A percentile compares a stretch with the other conserved stretches of the same genome.
phyloP scores from a whole-genome alignment of 2,797 vertebrate genomes.

The Percopsis omiscomaycus region DNA sequence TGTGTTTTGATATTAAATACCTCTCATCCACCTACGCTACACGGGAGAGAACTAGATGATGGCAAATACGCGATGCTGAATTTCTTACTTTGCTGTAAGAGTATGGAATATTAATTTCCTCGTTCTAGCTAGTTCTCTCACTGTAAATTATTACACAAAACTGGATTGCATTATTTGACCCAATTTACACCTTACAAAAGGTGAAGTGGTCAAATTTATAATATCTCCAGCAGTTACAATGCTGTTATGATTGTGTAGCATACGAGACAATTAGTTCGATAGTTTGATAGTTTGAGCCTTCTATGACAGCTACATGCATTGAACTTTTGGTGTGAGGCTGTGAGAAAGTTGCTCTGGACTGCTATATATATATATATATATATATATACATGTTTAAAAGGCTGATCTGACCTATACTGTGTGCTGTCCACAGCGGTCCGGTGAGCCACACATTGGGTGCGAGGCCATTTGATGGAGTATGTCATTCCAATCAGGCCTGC shows the following conservation, averaged over 20 bases:
- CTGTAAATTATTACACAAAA: no score
- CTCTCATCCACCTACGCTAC: no score
- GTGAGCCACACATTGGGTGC: no score
- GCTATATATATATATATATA: no score
- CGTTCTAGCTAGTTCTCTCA: no score
- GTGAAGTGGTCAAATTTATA: neutral
- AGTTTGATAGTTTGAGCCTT: slow-evolving; percentile 16
- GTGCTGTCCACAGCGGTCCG: slow-evolving; percentile 69
- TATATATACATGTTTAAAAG: slow-evolving; percentile 11
- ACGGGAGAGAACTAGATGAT: no score
- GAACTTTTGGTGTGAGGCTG: neutral
- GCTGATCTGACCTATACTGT: slow-evolving; percentile 26
- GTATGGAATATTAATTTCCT: no score
- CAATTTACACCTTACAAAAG: neutral
- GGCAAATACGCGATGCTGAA: no score
- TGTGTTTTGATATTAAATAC: slow-evolving; percentile 68
- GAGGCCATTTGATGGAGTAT: slow-evolving; percentile 79
- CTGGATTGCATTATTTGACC: no score
- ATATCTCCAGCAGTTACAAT: neutral
- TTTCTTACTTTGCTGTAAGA: no score
- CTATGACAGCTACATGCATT: neutral
- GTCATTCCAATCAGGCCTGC: slow-evolving; percentile 82
- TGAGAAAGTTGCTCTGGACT: neutral
- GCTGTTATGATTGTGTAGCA: neutral
- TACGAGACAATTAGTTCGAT: slow-evolving; percentile 2